Conservation (phyloP, 2,797 vertebrate species). For the Silurus aristotelis region DNA sequence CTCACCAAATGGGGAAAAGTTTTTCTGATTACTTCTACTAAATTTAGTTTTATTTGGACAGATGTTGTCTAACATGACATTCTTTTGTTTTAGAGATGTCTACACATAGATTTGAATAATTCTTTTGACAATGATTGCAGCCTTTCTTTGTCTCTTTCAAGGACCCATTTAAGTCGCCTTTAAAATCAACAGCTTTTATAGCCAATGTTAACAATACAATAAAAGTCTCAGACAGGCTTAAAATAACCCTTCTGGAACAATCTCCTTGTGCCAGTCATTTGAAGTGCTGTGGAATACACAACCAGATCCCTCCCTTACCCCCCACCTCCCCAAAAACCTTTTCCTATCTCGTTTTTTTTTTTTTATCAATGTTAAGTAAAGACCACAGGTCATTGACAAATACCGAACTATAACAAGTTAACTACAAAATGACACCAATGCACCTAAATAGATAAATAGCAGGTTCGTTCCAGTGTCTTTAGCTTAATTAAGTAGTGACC, state of each 20-base stretch:
- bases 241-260: conserved; percentile 44
- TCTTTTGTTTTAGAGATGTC: conserved; percentile 49
- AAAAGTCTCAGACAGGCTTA: conserved; percentile 49
- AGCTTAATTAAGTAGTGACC: conserved; percentile 43
- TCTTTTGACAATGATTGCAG: conserved; percentile 44
- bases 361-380: conserved; percentile 25
- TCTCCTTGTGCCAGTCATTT: conserved; percentile 40
- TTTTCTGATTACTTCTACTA: conserved; percentile 8
- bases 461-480: conserved; percentile 1
- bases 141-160: conserved; percentile 42
- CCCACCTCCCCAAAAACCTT: neutral
- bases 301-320: neutral
- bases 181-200: conserved; percentile 58
- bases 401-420: conserved; percentile 14
- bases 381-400: conserved; percentile 13
- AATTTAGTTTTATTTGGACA: conserved; percentile 39
- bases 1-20: conserved; percentile 48
- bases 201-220: conserved; percentile 51
- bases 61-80: conserved; percentile 30
- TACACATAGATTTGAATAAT: conserved; percentile 39
- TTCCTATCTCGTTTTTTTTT: conserved; percentile 16
- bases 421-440: neutral
- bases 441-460: neutral
- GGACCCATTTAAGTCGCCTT: conserved; percentile 44
- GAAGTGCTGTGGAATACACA: conserved; percentile 44